Base-by-base conservation (phyloP, 1,140 invertebrate species). In the roundworm (Caenorhabditis elegans) region DNA sequence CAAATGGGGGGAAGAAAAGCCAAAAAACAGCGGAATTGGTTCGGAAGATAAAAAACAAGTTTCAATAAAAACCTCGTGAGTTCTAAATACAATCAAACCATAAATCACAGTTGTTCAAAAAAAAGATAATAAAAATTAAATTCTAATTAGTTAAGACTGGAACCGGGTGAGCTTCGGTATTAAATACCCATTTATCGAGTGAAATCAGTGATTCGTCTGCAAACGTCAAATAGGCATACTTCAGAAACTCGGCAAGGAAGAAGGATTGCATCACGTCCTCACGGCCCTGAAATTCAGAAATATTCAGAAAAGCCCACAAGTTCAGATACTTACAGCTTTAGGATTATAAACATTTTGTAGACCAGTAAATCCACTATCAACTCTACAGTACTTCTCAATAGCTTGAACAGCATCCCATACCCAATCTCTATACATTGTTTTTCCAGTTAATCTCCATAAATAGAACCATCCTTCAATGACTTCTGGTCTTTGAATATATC, bases 211-310 rank as follows among this genome's bases (percentile, higher is more conserved):
- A 93, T 90, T 98, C 96, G 83, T 98, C 95, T 76, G 96, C 95
- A 92, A 98, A 99, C 80, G 98, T 92, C 85, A 99, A 92, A 91
- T 98, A 99, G 79, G 98, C 92, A 91, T 99, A 99, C 94, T 99
- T 99, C 22, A 99, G 92, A 31, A 96, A 98, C 92, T 99, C 97
- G 19, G 97, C 97, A 78, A 99, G 92, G 80, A 86, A 86, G 92
- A 96, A 99, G 91, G 96, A 98, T 91, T 99, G 97, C 90, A 98
- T 96, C 43, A 98, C 96, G 90, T 98, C 96, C 91, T 99, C 97
- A 90, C 97, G 95, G 60, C 93, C 92, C 28, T 86, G 48, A 51
- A 83, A 76, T 78, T 19, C 13, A 47, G 43, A 19, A 43, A 24
- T 19, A 36, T 3, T 6, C 5, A 48, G 51, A 10, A 31, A 49